Percentiles rank a stretch among this genome's conserved stretches.
Evolutionary conservation across 2,888 invertebrate genomes (phyloP).

Genomic region (Clitarchus hookeri): DNA sequence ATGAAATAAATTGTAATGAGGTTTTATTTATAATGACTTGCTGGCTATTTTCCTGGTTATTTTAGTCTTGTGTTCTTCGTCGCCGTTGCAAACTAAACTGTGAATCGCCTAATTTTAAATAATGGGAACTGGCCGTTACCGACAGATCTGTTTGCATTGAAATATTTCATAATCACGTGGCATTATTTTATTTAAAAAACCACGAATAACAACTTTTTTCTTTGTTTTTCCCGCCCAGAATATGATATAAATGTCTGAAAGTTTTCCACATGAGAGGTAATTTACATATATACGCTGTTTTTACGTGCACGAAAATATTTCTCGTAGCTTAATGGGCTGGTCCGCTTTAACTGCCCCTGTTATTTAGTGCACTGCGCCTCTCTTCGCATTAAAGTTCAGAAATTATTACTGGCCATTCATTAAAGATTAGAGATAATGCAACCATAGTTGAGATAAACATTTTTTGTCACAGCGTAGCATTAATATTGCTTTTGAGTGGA

Average conservation of each 20-base stretch:
- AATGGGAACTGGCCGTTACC: background rate
- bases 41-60: too few relatives aligned
- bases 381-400: conserved; percentile 14
- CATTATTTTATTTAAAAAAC: background rate
- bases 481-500: conserved; percentile 14
- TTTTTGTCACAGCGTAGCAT: conserved; percentile 2
- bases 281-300: background rate
- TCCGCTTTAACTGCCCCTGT: background rate
- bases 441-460: background rate
- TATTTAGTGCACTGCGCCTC: background rate
- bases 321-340: conserved; percentile 10
- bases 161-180: background rate
- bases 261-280: conserved; percentile 2
- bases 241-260: background rate
- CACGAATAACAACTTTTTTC: background rate
- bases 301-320: conserved; percentile 7
- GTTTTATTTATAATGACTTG: too few relatives aligned
- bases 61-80: too few relatives aligned
- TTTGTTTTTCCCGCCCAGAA: background rate
- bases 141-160: background rate
- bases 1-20: too few relatives aligned
- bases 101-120: background rate
- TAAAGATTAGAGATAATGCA: conserved; percentile 14
- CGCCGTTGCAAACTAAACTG: too few relatives aligned
- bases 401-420: conserved; percentile 14